Evolutionary conservation across 2,888 invertebrate genomes (phyloP).

Genomic region (Caenorhabditis sp.): DNA sequence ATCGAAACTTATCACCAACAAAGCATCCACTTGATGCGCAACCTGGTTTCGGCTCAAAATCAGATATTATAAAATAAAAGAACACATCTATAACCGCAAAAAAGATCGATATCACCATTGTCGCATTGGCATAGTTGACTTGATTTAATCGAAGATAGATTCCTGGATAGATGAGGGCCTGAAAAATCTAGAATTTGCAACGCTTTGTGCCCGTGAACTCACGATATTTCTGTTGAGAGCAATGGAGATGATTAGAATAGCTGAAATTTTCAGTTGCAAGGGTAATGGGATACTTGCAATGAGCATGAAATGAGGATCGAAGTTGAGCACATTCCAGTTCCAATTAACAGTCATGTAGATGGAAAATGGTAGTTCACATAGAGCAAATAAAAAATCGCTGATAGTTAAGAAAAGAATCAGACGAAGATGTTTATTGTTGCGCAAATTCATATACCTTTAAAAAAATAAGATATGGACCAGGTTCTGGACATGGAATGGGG

Average conservation of each 20-base stretch:
- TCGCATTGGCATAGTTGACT: slow-evolving; percentile 6
- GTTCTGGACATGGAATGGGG: no score
- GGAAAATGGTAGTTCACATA: slow-evolving; percentile 18
- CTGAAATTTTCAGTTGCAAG: slow-evolving; percentile 28
- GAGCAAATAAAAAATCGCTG: slow-evolving; percentile 18
- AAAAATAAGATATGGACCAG: no score
- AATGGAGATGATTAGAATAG: slow-evolving; percentile 16
- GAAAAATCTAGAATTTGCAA: no score
- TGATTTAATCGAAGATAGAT: slow-evolving; percentile 16
- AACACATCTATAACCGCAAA: slow-evolving; percentile 13
- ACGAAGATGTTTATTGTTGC: slow-evolving; percentile 18
- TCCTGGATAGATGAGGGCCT: no score
- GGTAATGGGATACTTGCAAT: slow-evolving; percentile 21
- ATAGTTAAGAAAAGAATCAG: slow-evolving; percentile 20
- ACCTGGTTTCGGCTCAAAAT: slow-evolving; percentile 10
- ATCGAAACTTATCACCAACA: slow-evolving; percentile 21
- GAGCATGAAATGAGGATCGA: slow-evolving; percentile 20
- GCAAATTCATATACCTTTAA: slow-evolving; percentile 9
- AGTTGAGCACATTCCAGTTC: slow-evolving; percentile 22
- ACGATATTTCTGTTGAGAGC: slow-evolving; percentile 27
- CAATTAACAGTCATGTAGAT: slow-evolving; percentile 29
- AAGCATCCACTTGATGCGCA: slow-evolving; percentile 33
- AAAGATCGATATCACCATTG: neutral
- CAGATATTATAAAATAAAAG: slow-evolving; percentile 16
- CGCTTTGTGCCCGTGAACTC: slow-evolving; percentile 17